These are phyloP conservation scores for Glaucopsyche alexis DNA, from an alignment of 2,888 invertebrate genomes.

Conservation along the genomic window DNA sequence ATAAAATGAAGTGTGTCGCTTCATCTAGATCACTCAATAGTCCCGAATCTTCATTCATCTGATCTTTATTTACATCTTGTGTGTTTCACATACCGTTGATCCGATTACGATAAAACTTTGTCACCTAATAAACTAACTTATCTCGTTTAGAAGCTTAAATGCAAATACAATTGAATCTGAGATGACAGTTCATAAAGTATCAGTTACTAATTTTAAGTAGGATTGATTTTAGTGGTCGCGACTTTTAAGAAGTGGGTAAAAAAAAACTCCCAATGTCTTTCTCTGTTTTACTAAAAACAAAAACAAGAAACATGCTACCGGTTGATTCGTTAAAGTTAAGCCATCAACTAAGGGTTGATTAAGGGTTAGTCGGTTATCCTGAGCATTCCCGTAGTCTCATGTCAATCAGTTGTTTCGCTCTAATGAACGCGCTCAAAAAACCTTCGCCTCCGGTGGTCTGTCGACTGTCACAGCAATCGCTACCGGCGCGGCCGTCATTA, in stretches of 20 bases:
- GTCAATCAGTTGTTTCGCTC: constrained; percentile 57
- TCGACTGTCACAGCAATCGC: constrained; percentile 35
- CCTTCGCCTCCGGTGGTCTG: constrained; percentile 67
- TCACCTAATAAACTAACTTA: neutral
- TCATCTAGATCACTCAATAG: constrained; percentile 10
- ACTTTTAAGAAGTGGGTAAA: too few relatives aligned
- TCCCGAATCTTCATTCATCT: neutral
- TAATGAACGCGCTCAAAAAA: constrained; percentile 69
- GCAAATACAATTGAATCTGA: too few relatives aligned
- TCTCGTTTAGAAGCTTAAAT: too few relatives aligned
- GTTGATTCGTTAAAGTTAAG: constrained; percentile 18
- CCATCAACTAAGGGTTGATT: neutral
- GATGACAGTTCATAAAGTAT: too few relatives aligned
- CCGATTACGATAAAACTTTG: neutral
- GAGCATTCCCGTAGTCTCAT: constrained; percentile 47
- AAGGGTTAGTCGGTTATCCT: constrained; percentile 35
- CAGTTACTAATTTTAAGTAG: too few relatives aligned
- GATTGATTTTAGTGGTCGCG: too few relatives aligned
- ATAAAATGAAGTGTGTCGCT: constrained; percentile 8
- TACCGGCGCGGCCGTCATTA: constrained; percentile 36
- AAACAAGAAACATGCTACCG: constrained; percentile 13
- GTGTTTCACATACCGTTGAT: neutral
- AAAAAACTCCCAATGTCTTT: too few relatives aligned
- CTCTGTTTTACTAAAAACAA: neutral
- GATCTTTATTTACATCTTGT: neutral